These are phyloP conservation scores for Gastracanthus pulcherrimus DNA, from an alignment of 2,888 invertebrate genomes.

Conservation along the genomic window DNA sequence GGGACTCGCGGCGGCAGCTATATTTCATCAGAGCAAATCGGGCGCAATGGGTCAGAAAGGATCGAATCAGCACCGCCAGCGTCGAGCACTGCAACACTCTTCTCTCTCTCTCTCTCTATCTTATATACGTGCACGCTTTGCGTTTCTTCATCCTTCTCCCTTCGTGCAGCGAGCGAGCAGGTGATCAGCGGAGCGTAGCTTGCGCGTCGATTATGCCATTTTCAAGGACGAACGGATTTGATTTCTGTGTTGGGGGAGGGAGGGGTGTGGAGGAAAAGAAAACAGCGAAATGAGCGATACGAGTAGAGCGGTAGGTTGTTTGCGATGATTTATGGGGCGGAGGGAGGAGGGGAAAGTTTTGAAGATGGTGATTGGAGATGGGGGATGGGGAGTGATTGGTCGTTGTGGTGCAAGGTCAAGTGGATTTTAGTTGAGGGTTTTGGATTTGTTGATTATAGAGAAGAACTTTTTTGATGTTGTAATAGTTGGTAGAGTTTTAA, in stretches of 20 bases:
- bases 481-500: no score
- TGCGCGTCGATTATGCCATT: constrained; percentile 44
- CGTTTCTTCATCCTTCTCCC: constrained; percentile 33
- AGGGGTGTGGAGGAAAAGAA: background rate
- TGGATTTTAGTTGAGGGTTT: no score
- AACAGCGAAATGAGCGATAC: background rate
- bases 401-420: no score
- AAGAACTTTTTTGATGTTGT: no score
- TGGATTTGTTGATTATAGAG: no score
- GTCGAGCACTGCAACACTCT: constrained; percentile 56
- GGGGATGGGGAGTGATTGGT: no score
- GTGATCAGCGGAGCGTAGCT: constrained; percentile 69
- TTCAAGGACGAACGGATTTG: constrained; percentile 46
- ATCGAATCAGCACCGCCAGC: constrained; percentile 68
- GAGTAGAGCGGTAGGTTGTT: background rate
- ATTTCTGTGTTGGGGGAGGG: background rate
- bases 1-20: constrained; percentile 57
- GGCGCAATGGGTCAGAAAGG: constrained; percentile 72
- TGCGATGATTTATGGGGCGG: background rate
- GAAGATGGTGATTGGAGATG: no score
- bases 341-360: no score
- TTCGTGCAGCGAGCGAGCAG: constrained; percentile 61
- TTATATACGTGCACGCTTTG: constrained; percentile 1
- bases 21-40: constrained; percentile 70
- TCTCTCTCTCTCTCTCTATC: constrained; percentile 15